Base-by-base conservation (phyloP, 2,888 invertebrate species). In the Caenorhabditis virilis region DNA sequence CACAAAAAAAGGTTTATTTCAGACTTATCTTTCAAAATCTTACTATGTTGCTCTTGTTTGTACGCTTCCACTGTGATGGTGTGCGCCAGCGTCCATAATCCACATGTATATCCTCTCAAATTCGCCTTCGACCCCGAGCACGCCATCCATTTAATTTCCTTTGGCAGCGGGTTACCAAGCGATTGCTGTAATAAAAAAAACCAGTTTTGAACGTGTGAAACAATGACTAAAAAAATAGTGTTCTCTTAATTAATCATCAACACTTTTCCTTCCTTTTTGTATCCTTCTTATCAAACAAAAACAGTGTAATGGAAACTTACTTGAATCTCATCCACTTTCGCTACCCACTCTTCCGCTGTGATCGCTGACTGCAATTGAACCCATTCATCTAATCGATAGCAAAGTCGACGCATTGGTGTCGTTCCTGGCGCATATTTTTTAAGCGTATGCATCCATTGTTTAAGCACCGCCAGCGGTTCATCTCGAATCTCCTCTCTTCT, bases 51-150 rank as follows among this genome's bases (percentile, higher is more conserved):
- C 52, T 83, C 80, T 60, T 83, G 83, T 35, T 84, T 79, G 57
- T 85, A 85, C 13, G 91, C 89, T 82, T 89, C 89, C 0, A 94
- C 91, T 0, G 93, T 91, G 55, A 98, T 85, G 35, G 90, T 90
- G 83, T 98, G 98, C 83, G 95, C 95, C 74, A 94, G 85, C 15
- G 89, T 90, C 98, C 98, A 98, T 30, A 98, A 86, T 0, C 93
- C 91, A 85, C 97, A 98, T 0, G 94, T 91, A 84, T 91, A 97
- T 13, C 95, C 94, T 48, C 75, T 58, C 16, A 73, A 89, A 62
- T 87, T 87, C 0, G 88, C 85, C 55, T 88, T 87, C 75, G 93
- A 93, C 11, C 93, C 92, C 74, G 87, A 87, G 82, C 97, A 98
- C 2, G 89, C 90, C 33, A 91, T 85, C 89, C 90, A 95, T 1